phyloP scores from a whole-genome alignment of 2,113 vertebrate species.

The Nycticorax nycticorax region DNA sequence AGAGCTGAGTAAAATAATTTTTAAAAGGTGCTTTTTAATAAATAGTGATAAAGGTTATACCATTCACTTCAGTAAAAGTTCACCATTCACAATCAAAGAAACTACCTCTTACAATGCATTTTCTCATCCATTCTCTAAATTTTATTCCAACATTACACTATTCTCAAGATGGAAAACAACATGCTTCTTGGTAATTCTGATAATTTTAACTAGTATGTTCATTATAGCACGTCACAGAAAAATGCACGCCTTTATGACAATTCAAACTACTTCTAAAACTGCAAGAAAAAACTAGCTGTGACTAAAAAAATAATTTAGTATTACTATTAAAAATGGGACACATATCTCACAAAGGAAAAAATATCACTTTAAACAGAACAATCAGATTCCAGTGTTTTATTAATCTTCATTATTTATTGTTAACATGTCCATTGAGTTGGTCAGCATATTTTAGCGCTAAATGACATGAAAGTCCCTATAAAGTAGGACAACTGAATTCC shows the following conservation, averaged over 20 bases:
- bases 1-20: slow-evolving; percentile 76
- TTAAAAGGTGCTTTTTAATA: neutral
- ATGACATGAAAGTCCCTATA: neutral
- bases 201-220: neutral
- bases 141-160: neutral
- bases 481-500: neutral
- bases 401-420: neutral
- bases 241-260: neutral
- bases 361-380: neutral
- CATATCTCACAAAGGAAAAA: neutral
- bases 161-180: neutral
- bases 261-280: neutral
- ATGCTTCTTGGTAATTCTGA: neutral
- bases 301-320: neutral
- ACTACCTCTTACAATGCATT: neutral
- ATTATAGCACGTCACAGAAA: neutral
- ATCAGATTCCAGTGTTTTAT: neutral
- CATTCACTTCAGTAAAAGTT: neutral
- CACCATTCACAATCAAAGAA: neutral
- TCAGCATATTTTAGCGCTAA: neutral
- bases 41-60: neutral
- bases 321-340: neutral
- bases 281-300: neutral
- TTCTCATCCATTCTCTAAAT: neutral
- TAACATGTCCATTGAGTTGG: neutral